Evolutionary conservation across 2,113 vertebrate species (phyloP), one percentile per base, ranked within the genome.

Genomic region (Anthoscopus minutus): DNA sequence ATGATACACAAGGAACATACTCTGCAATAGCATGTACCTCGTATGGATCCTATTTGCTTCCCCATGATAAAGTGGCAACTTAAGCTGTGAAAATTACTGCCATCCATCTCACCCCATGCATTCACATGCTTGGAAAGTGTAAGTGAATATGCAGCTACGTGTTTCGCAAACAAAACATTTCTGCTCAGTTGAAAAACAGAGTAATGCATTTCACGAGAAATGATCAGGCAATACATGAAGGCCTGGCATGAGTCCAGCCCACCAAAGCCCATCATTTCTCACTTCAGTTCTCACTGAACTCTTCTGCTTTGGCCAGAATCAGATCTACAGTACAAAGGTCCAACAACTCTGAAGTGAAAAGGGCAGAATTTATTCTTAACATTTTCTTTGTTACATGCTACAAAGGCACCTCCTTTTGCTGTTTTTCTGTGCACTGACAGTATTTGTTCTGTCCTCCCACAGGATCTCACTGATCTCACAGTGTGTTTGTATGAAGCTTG

Each of bases 1-100:
- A 92, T 17, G 17, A 67, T 74, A 85, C 22, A 88, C 5, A 13
- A 88, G 79, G 72, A 89, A 82, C 57, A 64, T 40, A 56, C 48
- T 80, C 91, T 53, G 61, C 81, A 86, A 47, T 72, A 89, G 54
- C 86, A 83, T 70, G 80, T 62, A 74, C 81, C 69, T 95, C 22
- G n/a, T 76, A 96, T 89, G 94, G 91, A 88, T 94, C 85, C 70
- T 95, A 92, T 97, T 98, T 97, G 92, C 95, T 98, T 96, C 95
- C 88, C 89, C n/a, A 42, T 98, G 97, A 98, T 95, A 96, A 97
- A 98, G 95, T 88, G 93, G 92, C 89, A 97, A 97, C 96, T 96
- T 94, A 92, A 94, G 96, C 96, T 91, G 97, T 9, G 84, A 96
- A 98, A 98, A 98, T 98, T 98, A 98, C 97, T 74, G 78, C 98